Evolutionary conservation across 2,797 vertebrate genomes (phyloP).

Genomic region (Phyllotis vaccarum): DNA sequence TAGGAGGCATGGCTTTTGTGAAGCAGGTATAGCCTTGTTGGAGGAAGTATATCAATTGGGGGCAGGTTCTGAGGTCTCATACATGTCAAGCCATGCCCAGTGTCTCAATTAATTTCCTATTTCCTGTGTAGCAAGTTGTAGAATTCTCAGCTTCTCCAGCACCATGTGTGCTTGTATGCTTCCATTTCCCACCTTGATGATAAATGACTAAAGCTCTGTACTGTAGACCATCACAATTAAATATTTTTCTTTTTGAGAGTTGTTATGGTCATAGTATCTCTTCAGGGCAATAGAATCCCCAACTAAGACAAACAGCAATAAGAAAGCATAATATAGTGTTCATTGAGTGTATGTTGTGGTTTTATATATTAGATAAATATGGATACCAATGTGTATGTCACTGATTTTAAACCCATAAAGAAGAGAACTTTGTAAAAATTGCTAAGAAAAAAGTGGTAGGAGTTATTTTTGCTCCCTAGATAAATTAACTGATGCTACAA

Average conservation of each 20-base stretch:
- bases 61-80: neutral
- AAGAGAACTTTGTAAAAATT: neutral
- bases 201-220: neutral
- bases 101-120: neutral
- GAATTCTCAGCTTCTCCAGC: neutral
- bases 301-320: neutral
- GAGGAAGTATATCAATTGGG: neutral
- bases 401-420: conserved; percentile 13
- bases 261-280: neutral
- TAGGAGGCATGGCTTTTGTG: neutral
- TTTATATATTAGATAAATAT: neutral
- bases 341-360: too few relatives aligned
- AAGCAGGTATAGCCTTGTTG: neutral
- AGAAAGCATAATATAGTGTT: neutral
- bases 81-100: neutral
- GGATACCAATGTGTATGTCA: neutral
- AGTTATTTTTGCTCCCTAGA: neutral
- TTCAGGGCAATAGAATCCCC: neutral
- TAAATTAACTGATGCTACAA: neutral
- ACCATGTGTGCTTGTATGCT: neutral
- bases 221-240: neutral
- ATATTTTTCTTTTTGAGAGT: neutral
- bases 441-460: conserved; percentile 10
- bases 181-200: neutral
- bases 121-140: neutral